These are phyloP conservation scores for Caenorhabditis sp. DNA, from an alignment of 2,888 invertebrate species.

Conservation along the genomic window DNA sequence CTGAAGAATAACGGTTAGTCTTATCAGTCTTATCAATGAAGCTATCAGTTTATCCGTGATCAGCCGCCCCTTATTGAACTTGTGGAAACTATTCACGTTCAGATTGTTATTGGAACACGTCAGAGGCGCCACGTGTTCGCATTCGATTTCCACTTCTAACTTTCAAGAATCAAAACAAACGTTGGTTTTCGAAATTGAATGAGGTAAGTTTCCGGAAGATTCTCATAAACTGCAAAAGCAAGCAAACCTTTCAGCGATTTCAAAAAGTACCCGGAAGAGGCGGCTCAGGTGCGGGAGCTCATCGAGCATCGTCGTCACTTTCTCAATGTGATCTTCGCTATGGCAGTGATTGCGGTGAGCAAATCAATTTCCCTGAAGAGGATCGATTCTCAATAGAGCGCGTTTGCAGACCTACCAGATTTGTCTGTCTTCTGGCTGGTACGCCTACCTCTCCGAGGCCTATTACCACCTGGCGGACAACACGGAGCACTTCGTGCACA, in stretches of 20 bases:
- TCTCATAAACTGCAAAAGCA: not conserved
- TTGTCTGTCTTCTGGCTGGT: conserved; percentile 17
- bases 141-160: too few relatives aligned
- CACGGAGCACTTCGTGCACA: not conserved
- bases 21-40: not conserved
- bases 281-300: conserved; percentile 24
- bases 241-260: conserved; percentile 6
- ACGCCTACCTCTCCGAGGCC: conserved; percentile 15
- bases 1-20: not conserved
- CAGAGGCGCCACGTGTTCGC: not conserved
- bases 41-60: not conserved
- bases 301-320: conserved; percentile 39
- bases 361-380: not conserved
- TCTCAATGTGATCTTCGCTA: conserved; percentile 23
- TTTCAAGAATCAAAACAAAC: not conserved
- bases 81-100: not conserved
- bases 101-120: not conserved
- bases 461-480: conserved; percentile 13
- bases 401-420: conserved; percentile 28
- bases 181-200: conserved; percentile 37
- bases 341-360: conserved; percentile 15
- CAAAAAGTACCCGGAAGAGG: conserved; percentile 38
- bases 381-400: too few relatives aligned
- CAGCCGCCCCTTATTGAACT: not conserved
- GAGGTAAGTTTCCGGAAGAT: conserved; percentile 21